phyloP scores from a whole-genome alignment of 2,888 invertebrate species.

The Cheilosia vulpina region DNA sequence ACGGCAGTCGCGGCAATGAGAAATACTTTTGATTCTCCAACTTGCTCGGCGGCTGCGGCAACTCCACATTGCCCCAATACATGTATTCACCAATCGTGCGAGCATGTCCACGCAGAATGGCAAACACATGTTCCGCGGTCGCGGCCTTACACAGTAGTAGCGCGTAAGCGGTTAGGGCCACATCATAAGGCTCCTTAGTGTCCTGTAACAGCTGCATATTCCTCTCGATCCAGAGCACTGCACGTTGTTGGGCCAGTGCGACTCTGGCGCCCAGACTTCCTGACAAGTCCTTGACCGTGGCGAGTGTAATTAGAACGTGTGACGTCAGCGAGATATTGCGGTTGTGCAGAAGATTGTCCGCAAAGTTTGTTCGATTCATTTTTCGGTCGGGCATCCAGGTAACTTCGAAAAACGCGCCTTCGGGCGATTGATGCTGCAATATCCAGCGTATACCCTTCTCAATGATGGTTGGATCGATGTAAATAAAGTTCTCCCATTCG shows the following conservation, averaged over 20 bases:
- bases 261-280: conserved; percentile 91
- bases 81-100: conserved; percentile 90
- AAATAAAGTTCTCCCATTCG: conserved; percentile 98
- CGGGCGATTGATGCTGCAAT: conserved; percentile 91
- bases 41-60: conserved; percentile 93
- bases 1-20: conserved; percentile 93
- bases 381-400: conserved; percentile 95
- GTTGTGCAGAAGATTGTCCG: conserved; percentile 85
- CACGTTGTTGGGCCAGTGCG: conserved; percentile 89
- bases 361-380: conserved; percentile 88
- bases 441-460: conserved; percentile 94
- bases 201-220: conserved; percentile 90
- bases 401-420: conserved; percentile 95
- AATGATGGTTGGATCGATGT: conserved; percentile 95
- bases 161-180: conserved; percentile 95
- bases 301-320: conserved; percentile 94
- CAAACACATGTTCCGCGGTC: conserved; percentile 92
- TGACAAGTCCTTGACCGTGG: conserved; percentile 91
- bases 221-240: conserved; percentile 91
- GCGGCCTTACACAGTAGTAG: conserved; percentile 92
- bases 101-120: conserved; percentile 87
- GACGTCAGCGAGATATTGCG: conserved; percentile 96
- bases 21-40: conserved; percentile 96
- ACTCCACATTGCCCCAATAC: conserved; percentile 92
- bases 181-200: conserved; percentile 91